A percentile compares a stretch with the other conserved stretches of the same genome.
Conservation (phyloP, 2,113 vertebrate genomes). For the Physeter macrocephalus region DNA sequence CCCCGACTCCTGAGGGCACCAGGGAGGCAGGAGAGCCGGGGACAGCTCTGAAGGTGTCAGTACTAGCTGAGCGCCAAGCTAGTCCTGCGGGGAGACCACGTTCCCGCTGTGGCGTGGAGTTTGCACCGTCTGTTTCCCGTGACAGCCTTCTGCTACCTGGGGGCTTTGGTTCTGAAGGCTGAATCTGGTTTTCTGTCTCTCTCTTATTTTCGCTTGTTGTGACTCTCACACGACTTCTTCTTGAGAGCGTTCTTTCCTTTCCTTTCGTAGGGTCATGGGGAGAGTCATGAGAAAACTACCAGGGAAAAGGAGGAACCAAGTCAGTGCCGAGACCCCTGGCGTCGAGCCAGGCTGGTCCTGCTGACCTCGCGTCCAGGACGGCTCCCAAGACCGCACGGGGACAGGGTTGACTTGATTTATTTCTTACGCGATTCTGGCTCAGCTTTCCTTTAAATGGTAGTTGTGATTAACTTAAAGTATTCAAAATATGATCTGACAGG, state of each 20-base stretch:
- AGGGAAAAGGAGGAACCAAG: not conserved
- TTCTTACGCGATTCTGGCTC: not conserved
- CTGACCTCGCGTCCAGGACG: not conserved
- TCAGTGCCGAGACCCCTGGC: not conserved
- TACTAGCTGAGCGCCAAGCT: not conserved
- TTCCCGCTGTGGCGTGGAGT: not conserved
- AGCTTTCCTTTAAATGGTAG: not conserved
- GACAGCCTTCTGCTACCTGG: fast-evolving
- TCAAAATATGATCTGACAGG: not conserved
- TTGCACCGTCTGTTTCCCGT: not conserved
- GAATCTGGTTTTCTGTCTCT: not conserved
- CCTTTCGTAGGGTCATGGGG: not conserved
- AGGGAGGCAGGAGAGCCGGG: not conserved
- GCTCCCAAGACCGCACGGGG: not conserved
- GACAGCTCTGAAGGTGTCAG: not conserved
- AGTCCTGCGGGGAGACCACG: fast-evolving
- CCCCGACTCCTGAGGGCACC: not conserved
- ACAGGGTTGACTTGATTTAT: not conserved
- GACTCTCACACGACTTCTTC: not conserved
- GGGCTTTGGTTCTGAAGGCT: not conserved
- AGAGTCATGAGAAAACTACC: not conserved
- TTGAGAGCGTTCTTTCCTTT: not conserved
- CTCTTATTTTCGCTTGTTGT: not conserved
- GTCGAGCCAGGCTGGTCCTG: not conserved
- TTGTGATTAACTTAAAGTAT: not conserved